Conservation (phyloP, 2,888 invertebrate genomes). For the Anthrax anthrax region DNA sequence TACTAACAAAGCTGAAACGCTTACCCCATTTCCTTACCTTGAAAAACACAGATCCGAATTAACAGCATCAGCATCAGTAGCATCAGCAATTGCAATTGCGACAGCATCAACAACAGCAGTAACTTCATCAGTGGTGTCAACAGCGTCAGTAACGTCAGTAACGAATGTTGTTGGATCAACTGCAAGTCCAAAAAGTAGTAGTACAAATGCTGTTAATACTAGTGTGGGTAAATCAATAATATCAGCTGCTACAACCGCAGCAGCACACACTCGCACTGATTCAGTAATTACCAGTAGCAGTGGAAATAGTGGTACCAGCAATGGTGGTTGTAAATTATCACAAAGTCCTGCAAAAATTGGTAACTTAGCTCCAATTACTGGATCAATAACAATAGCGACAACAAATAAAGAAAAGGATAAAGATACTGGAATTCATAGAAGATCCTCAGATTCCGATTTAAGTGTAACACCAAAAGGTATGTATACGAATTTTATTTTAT, state of each 20-base stretch:
- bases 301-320: neutral
- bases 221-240: neutral
- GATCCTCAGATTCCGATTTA: conserved; percentile 87
- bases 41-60: conserved; percentile 16
- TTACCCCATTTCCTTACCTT: conserved; percentile 31
- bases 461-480: conserved; percentile 88
- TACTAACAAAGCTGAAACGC: conserved; percentile 33
- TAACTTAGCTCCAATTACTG: conserved; percentile 12
- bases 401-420: conserved; percentile 37
- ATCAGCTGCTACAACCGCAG: neutral
- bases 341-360: conserved; percentile 42
- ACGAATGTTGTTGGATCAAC: conserved; percentile 16
- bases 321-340: conserved; percentile 38
- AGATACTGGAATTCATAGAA: conserved; percentile 46
- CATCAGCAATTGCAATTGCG: neutral
- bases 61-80: conserved; percentile 9
- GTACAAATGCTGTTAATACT: too few species aligned
- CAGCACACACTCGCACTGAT: too few species aligned
- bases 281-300: conserved; percentile 6
- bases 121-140: conserved; percentile 17
- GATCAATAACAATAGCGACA: conserved; percentile 35
- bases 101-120: conserved; percentile 18
- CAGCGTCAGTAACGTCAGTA: conserved; percentile 27
- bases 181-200: conserved; percentile 4
- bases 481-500: conserved; percentile 10